Base-by-base conservation (phyloP, 2,797 vertebrate species). In the Enteromius viviparus region DNA sequence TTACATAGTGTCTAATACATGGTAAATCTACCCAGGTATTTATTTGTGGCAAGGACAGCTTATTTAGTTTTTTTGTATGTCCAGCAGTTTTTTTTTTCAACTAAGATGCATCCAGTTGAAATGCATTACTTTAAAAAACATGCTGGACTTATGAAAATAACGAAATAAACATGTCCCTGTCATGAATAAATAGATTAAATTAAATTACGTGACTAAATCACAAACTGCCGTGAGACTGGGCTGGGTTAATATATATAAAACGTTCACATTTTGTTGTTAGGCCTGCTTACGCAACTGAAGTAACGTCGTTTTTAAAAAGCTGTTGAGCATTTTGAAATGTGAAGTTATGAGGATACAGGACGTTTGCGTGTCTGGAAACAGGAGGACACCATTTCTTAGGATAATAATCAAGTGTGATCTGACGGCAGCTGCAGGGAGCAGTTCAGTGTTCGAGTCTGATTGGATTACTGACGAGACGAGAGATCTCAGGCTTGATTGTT, bases 341-440 rank as follows among this genome's bases (percentile, higher is more conserved):
- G 64, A 79, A 66, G 65, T 60, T 34, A 49, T 26, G 45, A 64
- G 47, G 34, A 34, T 55, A 21, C 17, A 21, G 32, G 17, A 76
- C 32, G 5, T 53, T 68, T 37, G 29, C n/a, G 8, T 42, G 72
- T 55, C n/a, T 82, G 34, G 11, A 76, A 82, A 76, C 62, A 64
- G 45, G 4, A 51, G 60, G 80, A 74, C 21, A 47, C 32, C 32
- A 68, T 76, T 82, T 76, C 71, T 68, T 17, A 55, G 64, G 71
- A 66, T 82, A 82, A 55, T 82, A 82, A 82, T 82, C 80, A 82
- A 66, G 62, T 60, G 51, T 55, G 81, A 77, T 83, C 62, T 69
- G 81, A 58, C 71, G 65, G 66, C 53, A 78, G 65, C 82, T 62
- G 72, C 62, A 68, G 62, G 72, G 81, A 68, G 37, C 71, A 82